These are phyloP conservation scores for Piscicola geometra DNA, from an alignment of 2,888 invertebrate species.

Conservation along the genomic window DNA sequence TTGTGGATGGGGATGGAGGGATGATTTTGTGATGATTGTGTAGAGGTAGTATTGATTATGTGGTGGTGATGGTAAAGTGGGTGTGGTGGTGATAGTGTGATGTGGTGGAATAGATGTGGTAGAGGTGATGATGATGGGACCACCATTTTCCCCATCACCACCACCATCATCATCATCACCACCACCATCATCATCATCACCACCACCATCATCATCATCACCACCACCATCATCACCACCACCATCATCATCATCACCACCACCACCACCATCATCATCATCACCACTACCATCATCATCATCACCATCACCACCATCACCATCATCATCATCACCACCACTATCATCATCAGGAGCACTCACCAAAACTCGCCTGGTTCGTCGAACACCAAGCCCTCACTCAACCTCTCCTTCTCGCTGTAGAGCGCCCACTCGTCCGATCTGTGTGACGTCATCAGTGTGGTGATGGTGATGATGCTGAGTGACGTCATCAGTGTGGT, in stretches of 20 bases:
- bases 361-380: not conserved
- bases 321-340: not conserved
- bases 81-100: too few species aligned
- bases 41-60: too few species aligned
- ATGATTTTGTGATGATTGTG: too few species aligned
- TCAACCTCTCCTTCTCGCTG: not conserved
- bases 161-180: not conserved
- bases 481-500: too few species aligned
- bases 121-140: too few species aligned
- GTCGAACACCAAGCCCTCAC: not conserved
- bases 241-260: constrained; percentile 7
- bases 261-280: not conserved
- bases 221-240: not conserved
- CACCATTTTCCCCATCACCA: not conserved
- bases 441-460: too few species aligned
- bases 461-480: too few species aligned
- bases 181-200: not conserved
- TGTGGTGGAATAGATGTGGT: too few species aligned
- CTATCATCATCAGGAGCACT: too few species aligned
- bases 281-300: constrained; percentile 12
- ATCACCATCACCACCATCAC: not conserved
- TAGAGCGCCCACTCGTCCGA: too few species aligned
- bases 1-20: too few species aligned
- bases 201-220: not conserved
- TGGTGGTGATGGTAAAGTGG: too few species aligned